These are phyloP conservation scores for Platygyra sinensis DNA, from an alignment of 64 coral and sea anemone genomes.

Conservation along the genomic window DNA sequence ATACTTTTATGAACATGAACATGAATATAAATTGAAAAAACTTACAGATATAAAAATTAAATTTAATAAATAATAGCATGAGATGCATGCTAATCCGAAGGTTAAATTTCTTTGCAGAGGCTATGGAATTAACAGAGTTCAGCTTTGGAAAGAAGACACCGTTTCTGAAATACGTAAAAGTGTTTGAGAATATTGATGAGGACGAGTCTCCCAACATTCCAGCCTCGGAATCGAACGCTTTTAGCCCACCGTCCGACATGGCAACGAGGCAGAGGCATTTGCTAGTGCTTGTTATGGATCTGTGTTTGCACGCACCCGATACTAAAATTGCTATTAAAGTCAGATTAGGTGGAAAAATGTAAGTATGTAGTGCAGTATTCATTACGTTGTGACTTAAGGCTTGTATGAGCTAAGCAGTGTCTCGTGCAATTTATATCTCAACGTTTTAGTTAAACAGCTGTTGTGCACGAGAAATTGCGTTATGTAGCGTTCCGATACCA, in stretches of 20 bases:
- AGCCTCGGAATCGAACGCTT: constrained; percentile 64
- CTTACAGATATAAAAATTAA: too few species aligned
- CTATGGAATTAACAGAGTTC: constrained; percentile 90
- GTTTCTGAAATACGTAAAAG: constrained; percentile 88
- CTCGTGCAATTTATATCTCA: too few species aligned
- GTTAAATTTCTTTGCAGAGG: constrained; percentile 42
- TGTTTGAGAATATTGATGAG: constrained; percentile 92
- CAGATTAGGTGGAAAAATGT: constrained; percentile 93
- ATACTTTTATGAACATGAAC: too few species aligned
- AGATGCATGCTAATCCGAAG: too few species aligned
- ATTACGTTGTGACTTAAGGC: too few species aligned
- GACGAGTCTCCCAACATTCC: constrained; percentile 70
- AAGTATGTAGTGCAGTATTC: neutral
- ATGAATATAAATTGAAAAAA: too few species aligned
- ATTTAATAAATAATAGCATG: too few species aligned
- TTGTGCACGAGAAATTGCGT: too few species aligned
- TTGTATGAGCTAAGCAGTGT: too few species aligned
- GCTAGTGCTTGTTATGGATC: constrained; percentile 85
- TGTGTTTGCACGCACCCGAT: constrained; percentile 87
- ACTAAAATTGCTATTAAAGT: constrained; percentile 79
- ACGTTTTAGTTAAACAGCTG: too few species aligned
- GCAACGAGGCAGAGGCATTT: constrained; percentile 79
- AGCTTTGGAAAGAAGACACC: constrained; percentile 89
- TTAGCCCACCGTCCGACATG: constrained; percentile 71
- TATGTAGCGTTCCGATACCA: too few species aligned